Evolutionary conservation across 2,797 vertebrate genomes (phyloP), one percentile per base, ranked within the genome.

Genomic region (Molossus alvarezi): DNA sequence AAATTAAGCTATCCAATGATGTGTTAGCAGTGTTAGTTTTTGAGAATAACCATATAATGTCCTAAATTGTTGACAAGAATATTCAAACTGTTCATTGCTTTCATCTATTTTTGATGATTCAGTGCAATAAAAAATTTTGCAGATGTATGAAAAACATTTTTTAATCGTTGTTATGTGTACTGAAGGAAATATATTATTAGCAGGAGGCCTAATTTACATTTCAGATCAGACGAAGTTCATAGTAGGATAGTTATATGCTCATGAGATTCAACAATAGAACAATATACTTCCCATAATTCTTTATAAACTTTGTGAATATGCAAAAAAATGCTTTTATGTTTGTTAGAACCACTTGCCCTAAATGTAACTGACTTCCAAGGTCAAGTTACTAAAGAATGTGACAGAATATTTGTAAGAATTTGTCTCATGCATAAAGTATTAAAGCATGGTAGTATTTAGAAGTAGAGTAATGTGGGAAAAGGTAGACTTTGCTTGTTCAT

Each of bases 181-280:
- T 95, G 91, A 98, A 98, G 96, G 94, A 97, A 97, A 96, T 93
- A 97, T 90, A 98, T 97, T 98, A 97, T 71, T 98, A 98, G 91
- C 82, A 96, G 95, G 98, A 96, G 86, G 95, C 92, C 97, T 97
- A 86, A 97, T 97, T 95, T 97, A 82, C 75, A 95, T 93, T 98
- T 87, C 89, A 96, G 91, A 98, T 88, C 75, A 96, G 95, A 98
- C 75, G 69, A 94, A 69, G 27, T 25, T 87, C 23, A 37, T 55
- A 53, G 83, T 93, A 95, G 25, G 82, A 90, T 53, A 94, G 73
- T 72, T 95, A 97, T 95, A 96, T 69, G 73, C 86, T 94, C 72
- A 97, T 94, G 95, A 95, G 88, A 94, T 48, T 96, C 80, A 73
- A 84, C 55, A 80, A 97, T 90, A 97, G 96, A 98, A 98, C 97